Evolutionary conservation across 1,140 invertebrate genomes (phyloP).

Genomic region (Schlechtendalia chinensis): DNA sequence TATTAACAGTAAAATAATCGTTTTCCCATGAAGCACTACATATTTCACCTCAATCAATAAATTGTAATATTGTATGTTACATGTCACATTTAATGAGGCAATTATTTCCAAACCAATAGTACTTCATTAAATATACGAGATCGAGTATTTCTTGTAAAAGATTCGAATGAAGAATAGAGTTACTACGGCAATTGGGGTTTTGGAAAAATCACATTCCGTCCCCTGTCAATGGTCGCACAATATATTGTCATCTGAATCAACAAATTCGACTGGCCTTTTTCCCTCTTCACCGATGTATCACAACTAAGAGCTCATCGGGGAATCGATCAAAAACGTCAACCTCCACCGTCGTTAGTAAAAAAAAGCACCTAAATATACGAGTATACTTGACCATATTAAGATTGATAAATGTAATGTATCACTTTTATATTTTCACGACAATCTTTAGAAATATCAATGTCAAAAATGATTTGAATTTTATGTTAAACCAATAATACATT

Average conservation of each 20-base stretch:
- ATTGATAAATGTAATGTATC: background rate
- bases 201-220: background rate
- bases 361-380: background rate
- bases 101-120: background rate
- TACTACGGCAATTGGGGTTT: background rate
- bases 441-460: background rate
- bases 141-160: background rate
- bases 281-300: background rate
- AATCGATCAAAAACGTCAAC: background rate
- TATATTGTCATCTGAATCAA: conserved; percentile 28
- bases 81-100: background rate
- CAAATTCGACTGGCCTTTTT: background rate
- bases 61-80: background rate
- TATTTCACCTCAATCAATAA: background rate
- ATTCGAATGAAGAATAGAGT: background rate
- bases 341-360: background rate
- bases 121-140: conserved; percentile 1
- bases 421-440: background rate
- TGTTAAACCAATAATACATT: no score
- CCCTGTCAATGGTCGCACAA: conserved; percentile 5
- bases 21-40: background rate
- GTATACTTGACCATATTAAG: background rate
- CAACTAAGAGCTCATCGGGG: background rate
- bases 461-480: background rate
- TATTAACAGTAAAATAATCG: no score